Base-by-base conservation (phyloP, 2,113 vertebrate species). In the Micronycteris hirsuta region DNA sequence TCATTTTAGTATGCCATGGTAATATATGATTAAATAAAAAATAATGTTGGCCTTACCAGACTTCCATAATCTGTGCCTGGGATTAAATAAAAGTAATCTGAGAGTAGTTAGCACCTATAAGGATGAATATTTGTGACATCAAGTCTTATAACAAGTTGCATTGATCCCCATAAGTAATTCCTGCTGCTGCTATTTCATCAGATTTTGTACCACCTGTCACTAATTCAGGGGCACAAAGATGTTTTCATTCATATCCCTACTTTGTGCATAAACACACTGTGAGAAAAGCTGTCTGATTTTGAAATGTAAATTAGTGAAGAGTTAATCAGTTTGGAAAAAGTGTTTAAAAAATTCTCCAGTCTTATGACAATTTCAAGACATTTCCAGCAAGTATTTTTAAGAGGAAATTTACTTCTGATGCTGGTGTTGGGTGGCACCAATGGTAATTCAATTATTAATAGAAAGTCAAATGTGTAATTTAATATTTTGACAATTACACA, bases 271-370 rank as follows among this genome's bases (percentile, higher is more conserved):
- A 96, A 90, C 92, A 97, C 54, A 95, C 92, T 92, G 96, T 96
- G 87, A 88, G 97, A 97, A 98, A 98, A 98, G 56, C 95, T 98
- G 97, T 96, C 89, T 95, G 85, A 97, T 91, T 86, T 87, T 96
- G 68, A 92, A 97, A 95, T 88, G 84, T 88, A 96, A 82, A 96
- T 96, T 97, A 97, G 95, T 97, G 70, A 94, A 97, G 73, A 95
- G 92, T 98, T 97, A 98, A 98, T 97, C 82, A 97, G 65, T 70
- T 97, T 98, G 97, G 93, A 92, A 97, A 43, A 92, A 33, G 33
- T 65, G 4, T 19, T 93, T 43, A 78, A 96, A 97, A 33, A 91
- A 56, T 76, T 87, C 54, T 91, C 36, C 2, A 86, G 26, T 74
- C 73, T 95, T 24, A 47, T 97, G 83, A 43, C 86, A 95, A 94